Base-by-base conservation (phyloP, 2,113 vertebrate genomes). In the Ploceus nigricollis region DNA sequence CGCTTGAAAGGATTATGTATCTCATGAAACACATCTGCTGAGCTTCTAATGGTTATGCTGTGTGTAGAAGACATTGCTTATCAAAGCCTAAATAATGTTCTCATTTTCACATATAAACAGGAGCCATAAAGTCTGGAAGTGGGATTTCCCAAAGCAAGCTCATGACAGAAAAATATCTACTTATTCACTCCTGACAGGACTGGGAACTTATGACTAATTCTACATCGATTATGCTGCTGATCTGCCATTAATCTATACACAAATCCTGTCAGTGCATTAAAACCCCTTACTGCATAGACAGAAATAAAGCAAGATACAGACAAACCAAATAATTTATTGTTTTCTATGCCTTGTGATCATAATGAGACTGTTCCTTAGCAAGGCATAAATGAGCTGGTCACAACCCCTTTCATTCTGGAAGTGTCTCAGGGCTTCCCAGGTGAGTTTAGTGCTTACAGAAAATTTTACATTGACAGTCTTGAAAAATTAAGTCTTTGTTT, bases 61-160 rank as follows among this genome's bases (percentile, higher is more conserved):
- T 6, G 57, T 90, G 85, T 93, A 90, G 83, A 87, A 95, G 84
- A 72, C 88, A 79, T 66, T 87, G 39, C 44, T 86, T 96, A 92
- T 95, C 84, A 91, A 89, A 95, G 70, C 35, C 72, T 82, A 96
- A 96, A 89, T 92, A 84, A 96, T 51, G 45, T 93, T 91, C 65
- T 84, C 17, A 15, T 42, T 94, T 93, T 54, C 66, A 83, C 3
- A 0, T 60, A 82, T 68, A 57, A 89, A 92, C 66, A 95, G 70
- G 60, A 92, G 80, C 42, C 2, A 7, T 91, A 89, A 94, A 91
- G 78, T 70, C 76, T 68, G 87, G 83, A 69, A 83, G 42, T 66
- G 51, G 82, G 75, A 96, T 90, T 96, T 89, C 84, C 76, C 78
- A 76, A 60, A 94, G 89, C 75, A 95, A 56, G 31, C 37, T 96